Conservation (phyloP, 2,113 vertebrate genomes). For the Sinocyclocheilus grahami region DNA sequence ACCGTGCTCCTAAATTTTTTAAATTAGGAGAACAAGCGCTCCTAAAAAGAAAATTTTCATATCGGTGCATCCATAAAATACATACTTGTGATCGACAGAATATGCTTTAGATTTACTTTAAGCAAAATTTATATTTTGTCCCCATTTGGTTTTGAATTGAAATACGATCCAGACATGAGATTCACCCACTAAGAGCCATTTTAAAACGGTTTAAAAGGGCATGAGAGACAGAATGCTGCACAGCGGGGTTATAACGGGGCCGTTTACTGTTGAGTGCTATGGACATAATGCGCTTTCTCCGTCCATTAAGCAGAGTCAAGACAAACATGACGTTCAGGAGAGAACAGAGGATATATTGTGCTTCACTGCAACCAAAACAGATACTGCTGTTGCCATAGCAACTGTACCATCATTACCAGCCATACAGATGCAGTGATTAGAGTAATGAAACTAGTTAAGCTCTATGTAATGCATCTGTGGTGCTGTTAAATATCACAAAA, state of each 20-base stretch:
- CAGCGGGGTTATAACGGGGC: neutral
- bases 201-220: neutral
- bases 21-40: too few species aligned
- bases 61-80: too few species aligned
- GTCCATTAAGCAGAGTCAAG: slow-evolving; percentile 47
- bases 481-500: neutral
- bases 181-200: neutral
- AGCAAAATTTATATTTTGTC: neutral
- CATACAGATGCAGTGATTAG: neutral
- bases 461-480: neutral
- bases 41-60: too few species aligned
- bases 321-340: neutral
- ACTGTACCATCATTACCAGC: neutral
- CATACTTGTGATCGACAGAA: neutral
- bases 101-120: neutral
- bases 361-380: neutral
- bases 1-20: too few species aligned
- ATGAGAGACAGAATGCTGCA: neutral
- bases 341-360: slow-evolving; percentile 9
- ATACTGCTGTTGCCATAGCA: neutral
- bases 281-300: slow-evolving; percentile 18
- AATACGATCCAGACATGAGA: neutral
- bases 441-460: neutral
- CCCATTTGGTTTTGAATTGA: neutral
- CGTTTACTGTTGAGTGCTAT: slow-evolving; percentile 21